Percentiles rank a stretch among this genome's conserved stretches.
These are phyloP conservation scores for Sepioteuthis lessoniana DNA, from an alignment of 2,888 invertebrate genomes.

Conservation along the genomic window DNA sequence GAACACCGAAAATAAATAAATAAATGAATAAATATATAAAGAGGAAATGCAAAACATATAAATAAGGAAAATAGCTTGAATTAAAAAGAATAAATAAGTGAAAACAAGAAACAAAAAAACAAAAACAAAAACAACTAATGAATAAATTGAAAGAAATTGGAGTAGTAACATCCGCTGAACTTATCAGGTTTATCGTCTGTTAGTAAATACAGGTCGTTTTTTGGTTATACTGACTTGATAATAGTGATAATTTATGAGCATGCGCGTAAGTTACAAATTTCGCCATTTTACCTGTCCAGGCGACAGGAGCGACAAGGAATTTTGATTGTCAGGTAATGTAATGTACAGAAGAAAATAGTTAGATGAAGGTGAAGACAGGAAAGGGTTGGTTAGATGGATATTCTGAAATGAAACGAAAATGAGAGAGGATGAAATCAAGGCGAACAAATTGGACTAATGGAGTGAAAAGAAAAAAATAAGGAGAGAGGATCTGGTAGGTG, in stretches of 20 bases:
- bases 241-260: background rate
- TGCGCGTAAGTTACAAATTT: background rate
- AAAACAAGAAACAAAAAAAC: too few relatives aligned
- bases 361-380: background rate
- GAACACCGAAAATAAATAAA: too few relatives aligned
- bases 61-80: too few relatives aligned
- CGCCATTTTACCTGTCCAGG: background rate
- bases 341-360: background rate
- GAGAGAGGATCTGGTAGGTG: too few relatives aligned
- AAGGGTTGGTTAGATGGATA: background rate
- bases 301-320: background rate
- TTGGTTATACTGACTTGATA: background rate
- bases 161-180: background rate
- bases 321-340: slow-evolving; percentile 33
- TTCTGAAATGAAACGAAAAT: too few relatives aligned
- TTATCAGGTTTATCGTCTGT: background rate
- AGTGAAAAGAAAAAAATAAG: too few relatives aligned
- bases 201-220: background rate
- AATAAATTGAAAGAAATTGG: background rate
- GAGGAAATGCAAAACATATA: too few relatives aligned
- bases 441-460: too few relatives aligned
- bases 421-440: too few relatives aligned
- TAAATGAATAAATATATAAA: too few relatives aligned
- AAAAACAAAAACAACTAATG: background rate
- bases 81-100: too few relatives aligned